A percentile compares a stretch with the other conserved stretches of the same genome.
Conservation (phyloP, 2,797 vertebrate species). For the Selene dorsalis region DNA sequence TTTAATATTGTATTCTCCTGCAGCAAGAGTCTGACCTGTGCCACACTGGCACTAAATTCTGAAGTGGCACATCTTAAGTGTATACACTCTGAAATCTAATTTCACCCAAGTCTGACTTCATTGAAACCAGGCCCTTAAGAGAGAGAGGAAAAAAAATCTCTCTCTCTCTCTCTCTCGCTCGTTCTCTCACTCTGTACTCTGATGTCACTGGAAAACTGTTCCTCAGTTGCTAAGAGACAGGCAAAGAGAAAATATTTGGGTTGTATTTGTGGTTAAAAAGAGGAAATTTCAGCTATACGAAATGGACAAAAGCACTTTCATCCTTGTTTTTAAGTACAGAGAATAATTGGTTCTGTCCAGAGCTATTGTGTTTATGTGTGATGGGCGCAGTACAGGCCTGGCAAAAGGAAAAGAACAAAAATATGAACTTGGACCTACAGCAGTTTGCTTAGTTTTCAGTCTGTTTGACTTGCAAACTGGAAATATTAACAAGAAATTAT, state of each 20-base stretch:
- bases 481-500: conserved; percentile 49
- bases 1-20: conserved; percentile 31
- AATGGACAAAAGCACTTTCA: conserved; percentile 75
- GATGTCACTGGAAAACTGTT: conserved; percentile 86
- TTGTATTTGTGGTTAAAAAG: conserved; percentile 78
- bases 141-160: conserved; percentile 24
- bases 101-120: conserved; percentile 73
- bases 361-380: conserved; percentile 57
- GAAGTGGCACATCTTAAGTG: conserved; percentile 53
- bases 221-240: conserved; percentile 85
- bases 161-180: conserved; percentile 44
- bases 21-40: conserved; percentile 22
- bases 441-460: conserved; percentile 50
- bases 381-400: conserved; percentile 25
- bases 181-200: conserved; percentile 69
- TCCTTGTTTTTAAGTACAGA: conserved; percentile 70
- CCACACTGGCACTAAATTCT: conserved; percentile 22
- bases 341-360: conserved; percentile 65
- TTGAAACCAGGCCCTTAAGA: conserved; percentile 67
- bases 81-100: conserved; percentile 63
- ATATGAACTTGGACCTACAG: conserved; percentile 41
- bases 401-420: conserved; percentile 53
- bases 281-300: conserved; percentile 71
- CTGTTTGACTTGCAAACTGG: conserved; percentile 44
- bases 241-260: conserved; percentile 84